phyloP scores from a whole-genome alignment of 2,888 invertebrate genomes.

The Adelphocoris suturalis region DNA sequence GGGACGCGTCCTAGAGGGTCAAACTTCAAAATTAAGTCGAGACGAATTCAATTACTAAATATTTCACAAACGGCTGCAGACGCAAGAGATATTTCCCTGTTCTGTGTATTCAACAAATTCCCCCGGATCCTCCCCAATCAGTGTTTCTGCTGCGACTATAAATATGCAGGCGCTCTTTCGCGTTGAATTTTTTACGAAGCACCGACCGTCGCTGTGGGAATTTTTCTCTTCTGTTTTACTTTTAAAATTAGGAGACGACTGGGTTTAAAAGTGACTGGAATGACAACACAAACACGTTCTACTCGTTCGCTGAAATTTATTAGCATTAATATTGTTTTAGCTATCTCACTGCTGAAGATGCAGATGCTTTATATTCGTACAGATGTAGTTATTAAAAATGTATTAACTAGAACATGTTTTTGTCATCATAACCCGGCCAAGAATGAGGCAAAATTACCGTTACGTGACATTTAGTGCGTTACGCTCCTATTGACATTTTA shows the following conservation, averaged over 20 bases:
- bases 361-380: no score
- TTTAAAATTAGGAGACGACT: background rate
- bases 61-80: background rate
- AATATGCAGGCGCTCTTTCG: background rate
- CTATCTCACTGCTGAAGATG: background rate
- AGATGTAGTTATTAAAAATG: no score
- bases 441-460: no score
- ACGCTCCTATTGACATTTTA: no score
- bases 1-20: background rate
- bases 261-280: no score
- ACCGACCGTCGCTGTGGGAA: background rate
- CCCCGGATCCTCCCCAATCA: background rate
- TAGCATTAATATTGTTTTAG: no score
- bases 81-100: background rate
- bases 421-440: no score
- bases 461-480: no score
- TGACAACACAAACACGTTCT: no score
- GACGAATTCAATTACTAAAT: conserved; percentile 27
- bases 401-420: no score
- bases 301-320: no score
- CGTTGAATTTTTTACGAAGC: conserved; percentile 20
- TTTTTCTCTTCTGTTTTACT: conserved; percentile 18
- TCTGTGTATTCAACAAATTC: conserved; percentile 19
- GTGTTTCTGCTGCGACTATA: background rate
- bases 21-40: conserved; percentile 16